A percentile compares a stretch with the other conserved stretches of the same genome.
Evolutionary conservation across 2,888 invertebrate genomes (phyloP).

Genomic region (Drosophila neonasuta): DNA sequence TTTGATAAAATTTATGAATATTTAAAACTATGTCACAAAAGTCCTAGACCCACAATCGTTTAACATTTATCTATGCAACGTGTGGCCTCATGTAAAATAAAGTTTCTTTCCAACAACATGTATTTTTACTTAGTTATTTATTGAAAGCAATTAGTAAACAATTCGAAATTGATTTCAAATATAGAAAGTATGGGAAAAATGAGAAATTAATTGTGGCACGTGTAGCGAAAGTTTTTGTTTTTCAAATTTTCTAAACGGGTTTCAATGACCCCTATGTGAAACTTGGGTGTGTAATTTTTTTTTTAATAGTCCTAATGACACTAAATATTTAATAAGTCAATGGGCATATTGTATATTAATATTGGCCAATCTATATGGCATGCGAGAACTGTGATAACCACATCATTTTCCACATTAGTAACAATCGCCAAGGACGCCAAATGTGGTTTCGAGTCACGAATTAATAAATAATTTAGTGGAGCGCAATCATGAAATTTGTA

Average conservation of each 20-base stretch:
- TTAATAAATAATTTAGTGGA: constrained; percentile 52
- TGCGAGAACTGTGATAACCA: constrained; percentile 1
- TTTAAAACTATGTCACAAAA: background rate
- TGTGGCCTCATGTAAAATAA: background rate
- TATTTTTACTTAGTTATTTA: constrained; percentile 27
- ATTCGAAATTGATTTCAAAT: constrained; percentile 17
- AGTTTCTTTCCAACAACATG: background rate
- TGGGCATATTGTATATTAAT: background rate
- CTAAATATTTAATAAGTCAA: constrained; percentile 1
- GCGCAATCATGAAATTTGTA: constrained; percentile 30
- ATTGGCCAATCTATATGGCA: background rate
- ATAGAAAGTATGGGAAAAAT: background rate
- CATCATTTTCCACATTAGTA: constrained; percentile 3
- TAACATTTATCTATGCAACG: background rate
- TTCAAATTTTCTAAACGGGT: background rate
- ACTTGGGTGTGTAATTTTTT: background rate
- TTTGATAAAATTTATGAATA: constrained; percentile 22
- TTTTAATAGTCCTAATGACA: background rate
- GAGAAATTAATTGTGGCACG: constrained; percentile 3
- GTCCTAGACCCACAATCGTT: background rate
- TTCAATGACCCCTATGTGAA: background rate
- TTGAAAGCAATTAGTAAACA: constrained; percentile 13
- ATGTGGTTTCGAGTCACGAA: constrained; percentile 3
- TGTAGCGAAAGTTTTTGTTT: background rate
- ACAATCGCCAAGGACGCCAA: background rate